Evolutionary conservation across 2,888 invertebrate species (phyloP).

Genomic region (Andrena chrysosceles): DNA sequence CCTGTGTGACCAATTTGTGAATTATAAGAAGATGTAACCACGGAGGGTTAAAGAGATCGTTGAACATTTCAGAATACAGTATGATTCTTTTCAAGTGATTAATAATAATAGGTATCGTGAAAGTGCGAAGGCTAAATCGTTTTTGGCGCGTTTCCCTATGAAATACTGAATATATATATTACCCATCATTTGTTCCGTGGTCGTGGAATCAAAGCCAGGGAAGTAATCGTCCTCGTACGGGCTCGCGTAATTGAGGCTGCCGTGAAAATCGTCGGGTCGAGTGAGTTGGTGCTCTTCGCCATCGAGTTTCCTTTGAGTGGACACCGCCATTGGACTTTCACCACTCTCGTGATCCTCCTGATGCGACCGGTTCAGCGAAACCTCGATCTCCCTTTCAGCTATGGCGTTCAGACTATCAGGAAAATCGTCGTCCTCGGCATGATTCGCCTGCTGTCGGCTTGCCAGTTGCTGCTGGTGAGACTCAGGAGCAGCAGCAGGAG

Average conservation of each 20-base stretch:
- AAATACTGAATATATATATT: not conserved
- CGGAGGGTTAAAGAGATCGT: too few species aligned
- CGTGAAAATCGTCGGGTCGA: conserved; percentile 6
- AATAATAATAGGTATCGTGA: too few species aligned
- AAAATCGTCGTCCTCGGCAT: not conserved
- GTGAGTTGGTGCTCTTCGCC: not conserved
- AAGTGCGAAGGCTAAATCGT: too few species aligned
- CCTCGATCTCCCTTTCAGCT: conserved; percentile 27
- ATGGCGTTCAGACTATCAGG: conserved; percentile 22
- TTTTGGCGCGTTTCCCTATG: too few species aligned
- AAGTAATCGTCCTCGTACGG: conserved; percentile 30
- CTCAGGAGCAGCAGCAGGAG: not conserved
- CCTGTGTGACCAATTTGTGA: too few species aligned
- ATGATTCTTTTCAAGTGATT: too few species aligned
- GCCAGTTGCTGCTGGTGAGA: not conserved
- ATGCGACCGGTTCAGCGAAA: conserved; percentile 6
- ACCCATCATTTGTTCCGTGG: conserved; percentile 24
- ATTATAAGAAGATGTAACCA: too few species aligned
- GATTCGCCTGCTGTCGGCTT: not conserved
- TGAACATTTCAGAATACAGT: too few species aligned
- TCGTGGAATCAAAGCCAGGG: conserved; percentile 31
- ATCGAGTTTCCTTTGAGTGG: not conserved
- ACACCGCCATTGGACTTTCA: not conserved
- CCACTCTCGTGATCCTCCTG: not conserved
- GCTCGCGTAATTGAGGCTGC: not conserved